Conservation (phyloP, 2,888 invertebrate genomes). For the Synergus japonicus region DNA sequence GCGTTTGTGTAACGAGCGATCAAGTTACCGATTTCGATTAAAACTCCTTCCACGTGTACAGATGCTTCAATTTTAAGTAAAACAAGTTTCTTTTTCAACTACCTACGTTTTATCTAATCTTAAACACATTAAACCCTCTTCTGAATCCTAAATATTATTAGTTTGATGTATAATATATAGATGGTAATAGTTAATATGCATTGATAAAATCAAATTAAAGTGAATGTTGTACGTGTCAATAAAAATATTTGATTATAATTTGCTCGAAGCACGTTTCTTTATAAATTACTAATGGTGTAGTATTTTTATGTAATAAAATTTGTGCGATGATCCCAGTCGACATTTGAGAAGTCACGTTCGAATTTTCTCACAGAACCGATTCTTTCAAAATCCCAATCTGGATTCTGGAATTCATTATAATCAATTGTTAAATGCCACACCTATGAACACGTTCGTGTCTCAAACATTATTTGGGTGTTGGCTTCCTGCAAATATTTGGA, state of each 20-base stretch:
- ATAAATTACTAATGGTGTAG: neutral
- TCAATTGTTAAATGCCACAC: neutral
- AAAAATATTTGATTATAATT: neutral
- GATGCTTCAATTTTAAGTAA: neutral
- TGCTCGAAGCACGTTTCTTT: neutral
- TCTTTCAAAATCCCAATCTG: neutral
- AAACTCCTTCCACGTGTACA: constrained; percentile 20
- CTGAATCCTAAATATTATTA: too few relatives aligned
- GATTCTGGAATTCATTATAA: neutral
- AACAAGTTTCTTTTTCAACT: neutral
- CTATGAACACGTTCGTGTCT: neutral
- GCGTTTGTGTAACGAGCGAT: constrained; percentile 35
- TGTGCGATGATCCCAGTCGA: neutral
- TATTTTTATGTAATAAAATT: neutral
- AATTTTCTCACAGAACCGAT: neutral
- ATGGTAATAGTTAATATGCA: too few relatives aligned
- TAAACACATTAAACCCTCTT: too few relatives aligned
- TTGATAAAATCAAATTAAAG: too few relatives aligned
- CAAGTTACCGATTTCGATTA: constrained; percentile 39
- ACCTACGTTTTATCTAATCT: neutral
- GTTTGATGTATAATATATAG: too few relatives aligned
- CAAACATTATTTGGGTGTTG: neutral
- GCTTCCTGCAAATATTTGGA: neutral
- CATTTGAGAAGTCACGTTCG: neutral
- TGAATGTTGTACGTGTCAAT: neutral